A percentile compares a stretch with the other conserved stretches of the same genome.
These are phyloP conservation scores for Pogoniulus pusillus DNA, from an alignment of 2,797 vertebrate species.

Conservation along the genomic window DNA sequence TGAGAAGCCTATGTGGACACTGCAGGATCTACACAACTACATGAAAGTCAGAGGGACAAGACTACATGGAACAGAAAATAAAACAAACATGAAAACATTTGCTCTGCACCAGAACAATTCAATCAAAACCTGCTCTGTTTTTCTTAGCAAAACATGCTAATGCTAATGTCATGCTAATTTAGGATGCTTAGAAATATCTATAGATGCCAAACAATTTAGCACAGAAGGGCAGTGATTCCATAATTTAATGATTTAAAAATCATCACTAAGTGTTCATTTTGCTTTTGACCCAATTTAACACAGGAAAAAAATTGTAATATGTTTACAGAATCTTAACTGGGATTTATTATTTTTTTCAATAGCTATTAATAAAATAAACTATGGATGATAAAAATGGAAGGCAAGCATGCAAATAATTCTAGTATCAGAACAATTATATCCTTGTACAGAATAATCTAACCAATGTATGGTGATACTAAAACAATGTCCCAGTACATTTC, in stretches of 20 bases:
- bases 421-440: not conserved
- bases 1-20: not conserved
- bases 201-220: not conserved
- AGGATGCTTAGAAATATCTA: not conserved
- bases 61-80: not conserved
- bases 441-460: not conserved
- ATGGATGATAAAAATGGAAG: not conserved
- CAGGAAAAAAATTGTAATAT: not conserved
- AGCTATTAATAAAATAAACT: not conserved
- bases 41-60: fast-evolving
- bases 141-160: not conserved
- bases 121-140: not conserved
- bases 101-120: not conserved
- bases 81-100: not conserved
- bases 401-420: not conserved
- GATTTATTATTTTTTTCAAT: not conserved
- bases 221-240: not conserved
- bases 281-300: not conserved
- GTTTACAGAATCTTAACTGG: not conserved
- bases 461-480: not conserved
- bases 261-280: not conserved
- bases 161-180: not conserved
- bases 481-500: not conserved
- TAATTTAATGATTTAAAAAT: not conserved
- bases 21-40: fast-evolving